phyloP scores from a whole-genome alignment of 2,797 vertebrate species.

The Rhinogobio ventralis region DNA sequence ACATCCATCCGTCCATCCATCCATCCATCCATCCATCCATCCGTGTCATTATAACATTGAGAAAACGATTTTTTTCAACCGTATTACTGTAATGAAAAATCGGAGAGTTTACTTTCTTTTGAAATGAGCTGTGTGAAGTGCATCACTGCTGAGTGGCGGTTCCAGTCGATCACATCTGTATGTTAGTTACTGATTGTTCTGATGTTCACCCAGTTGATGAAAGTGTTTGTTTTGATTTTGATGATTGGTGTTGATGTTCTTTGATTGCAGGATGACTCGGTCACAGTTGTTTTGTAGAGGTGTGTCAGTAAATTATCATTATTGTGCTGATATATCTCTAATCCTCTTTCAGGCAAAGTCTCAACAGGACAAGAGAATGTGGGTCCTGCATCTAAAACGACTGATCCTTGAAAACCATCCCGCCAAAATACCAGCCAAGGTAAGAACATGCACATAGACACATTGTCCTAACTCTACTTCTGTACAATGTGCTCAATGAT shows the following conservation, averaged over 20 bases:
- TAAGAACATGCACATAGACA: conserved; percentile 65
- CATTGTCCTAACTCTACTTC: background rate
- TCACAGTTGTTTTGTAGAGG: background rate
- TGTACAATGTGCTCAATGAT: background rate
- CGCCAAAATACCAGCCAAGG: conserved; percentile 98
- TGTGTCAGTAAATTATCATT: conserved; percentile 8
- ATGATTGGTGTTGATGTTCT: background rate
- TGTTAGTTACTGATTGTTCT: conserved; percentile 7
- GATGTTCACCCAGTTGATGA: background rate
- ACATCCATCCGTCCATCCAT: background rate
- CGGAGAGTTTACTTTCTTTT: background rate
- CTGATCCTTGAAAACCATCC: conserved; percentile 98
- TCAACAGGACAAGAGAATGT: conserved; percentile 95
- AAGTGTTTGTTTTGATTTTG: conserved; percentile 34
- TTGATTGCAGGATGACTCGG: background rate
- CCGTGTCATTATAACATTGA: background rate
- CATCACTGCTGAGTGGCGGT: background rate
- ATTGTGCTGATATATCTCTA: conserved; percentile 26
- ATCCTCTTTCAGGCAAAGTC: conserved; percentile 87
- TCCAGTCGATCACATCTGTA: conserved; percentile 20
- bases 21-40: background rate
- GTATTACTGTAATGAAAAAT: background rate
- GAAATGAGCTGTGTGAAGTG: conserved; percentile 9
- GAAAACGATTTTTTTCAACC: background rate
- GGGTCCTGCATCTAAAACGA: conserved; percentile 96